A percentile compares a stretch with the other conserved stretches of the same genome.
phyloP scores from a whole-genome alignment of 2,797 vertebrate genomes.

The Oceanodroma leucorhoa region DNA sequence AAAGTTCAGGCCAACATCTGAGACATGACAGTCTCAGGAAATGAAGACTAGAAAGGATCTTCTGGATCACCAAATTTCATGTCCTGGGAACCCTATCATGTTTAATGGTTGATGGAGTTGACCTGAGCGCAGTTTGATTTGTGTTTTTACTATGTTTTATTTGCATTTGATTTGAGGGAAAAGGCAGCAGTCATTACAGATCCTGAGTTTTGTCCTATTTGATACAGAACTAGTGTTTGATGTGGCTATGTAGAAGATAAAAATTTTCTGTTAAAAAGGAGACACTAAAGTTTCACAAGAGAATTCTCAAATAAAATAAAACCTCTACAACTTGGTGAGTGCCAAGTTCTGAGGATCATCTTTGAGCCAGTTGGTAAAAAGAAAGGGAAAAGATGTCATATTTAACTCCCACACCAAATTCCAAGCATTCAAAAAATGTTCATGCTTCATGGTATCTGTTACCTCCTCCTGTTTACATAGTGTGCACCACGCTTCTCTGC shows the following conservation, averaged over 20 bases:
- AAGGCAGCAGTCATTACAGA: background rate
- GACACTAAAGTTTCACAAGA: background rate
- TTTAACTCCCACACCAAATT: background rate
- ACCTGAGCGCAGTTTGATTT: background rate
- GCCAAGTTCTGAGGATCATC: background rate
- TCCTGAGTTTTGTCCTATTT: background rate
- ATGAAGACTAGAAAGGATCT: background rate
- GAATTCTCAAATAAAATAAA: background rate
- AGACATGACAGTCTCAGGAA: background rate
- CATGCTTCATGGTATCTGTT: rapidly evolving
- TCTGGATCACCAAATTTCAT: background rate
- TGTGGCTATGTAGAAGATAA: background rate
- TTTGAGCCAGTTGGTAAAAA: background rate
- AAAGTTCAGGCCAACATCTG: background rate
- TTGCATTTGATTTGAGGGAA: background rate
- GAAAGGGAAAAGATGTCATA: background rate
- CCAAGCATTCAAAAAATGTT: background rate
- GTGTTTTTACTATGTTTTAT: background rate
- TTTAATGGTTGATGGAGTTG: background rate
- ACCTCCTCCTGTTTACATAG: rapidly evolving
- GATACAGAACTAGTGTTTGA: background rate
- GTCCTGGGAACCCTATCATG: background rate
- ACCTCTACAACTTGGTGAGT: background rate
- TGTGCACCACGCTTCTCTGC: background rate
- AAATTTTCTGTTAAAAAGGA: background rate